Conservation (phyloP, 1,140 invertebrate species). For the Venturia canescens region DNA sequence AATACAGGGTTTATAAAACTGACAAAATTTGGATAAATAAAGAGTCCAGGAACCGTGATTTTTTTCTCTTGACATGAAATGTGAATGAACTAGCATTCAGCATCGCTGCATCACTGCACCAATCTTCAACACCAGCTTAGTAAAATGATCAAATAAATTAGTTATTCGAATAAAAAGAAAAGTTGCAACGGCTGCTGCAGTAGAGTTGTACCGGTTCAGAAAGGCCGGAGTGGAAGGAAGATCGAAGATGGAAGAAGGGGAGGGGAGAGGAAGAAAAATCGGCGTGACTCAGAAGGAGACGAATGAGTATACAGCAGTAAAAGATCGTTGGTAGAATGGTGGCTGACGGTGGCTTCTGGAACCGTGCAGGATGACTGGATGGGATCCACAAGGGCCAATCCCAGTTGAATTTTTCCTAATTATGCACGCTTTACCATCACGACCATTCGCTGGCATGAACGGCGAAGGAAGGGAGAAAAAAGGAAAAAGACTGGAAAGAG, state of each 20-base stretch:
- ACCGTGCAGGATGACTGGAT: slow-evolving; percentile 67
- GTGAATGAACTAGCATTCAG: not conserved
- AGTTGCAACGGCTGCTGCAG: slow-evolving; percentile 56
- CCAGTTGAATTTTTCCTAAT: slow-evolving; percentile 75
- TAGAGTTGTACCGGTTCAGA: too few relatives aligned
- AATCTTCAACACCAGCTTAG: slow-evolving; percentile 46
- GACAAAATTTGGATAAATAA: too few relatives aligned
- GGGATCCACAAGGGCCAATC: slow-evolving; percentile 74
- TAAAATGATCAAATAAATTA: slow-evolving; percentile 75
- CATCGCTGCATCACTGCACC: too few relatives aligned
- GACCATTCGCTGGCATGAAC: slow-evolving; percentile 61
- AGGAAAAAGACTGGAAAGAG: slow-evolving; percentile 34
- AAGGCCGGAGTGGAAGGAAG: too few relatives aligned
- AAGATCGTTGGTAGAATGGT: not conserved
- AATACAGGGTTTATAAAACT: too few relatives aligned
- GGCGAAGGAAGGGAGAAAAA: slow-evolving; percentile 41
- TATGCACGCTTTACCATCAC: slow-evolving; percentile 75
- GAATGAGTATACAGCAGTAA: slow-evolving; percentile 18
- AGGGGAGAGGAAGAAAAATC: not conserved
- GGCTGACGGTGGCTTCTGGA: slow-evolving; percentile 22
- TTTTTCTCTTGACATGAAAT: slow-evolving; percentile 57
- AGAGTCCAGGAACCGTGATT: too few relatives aligned
- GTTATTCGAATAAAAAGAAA: slow-evolving; percentile 74
- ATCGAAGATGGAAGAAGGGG: not conserved
- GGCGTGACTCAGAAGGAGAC: not conserved